Base-by-base conservation (phyloP, 1,140 invertebrate genomes). In the Apocrypta bakeri region DNA sequence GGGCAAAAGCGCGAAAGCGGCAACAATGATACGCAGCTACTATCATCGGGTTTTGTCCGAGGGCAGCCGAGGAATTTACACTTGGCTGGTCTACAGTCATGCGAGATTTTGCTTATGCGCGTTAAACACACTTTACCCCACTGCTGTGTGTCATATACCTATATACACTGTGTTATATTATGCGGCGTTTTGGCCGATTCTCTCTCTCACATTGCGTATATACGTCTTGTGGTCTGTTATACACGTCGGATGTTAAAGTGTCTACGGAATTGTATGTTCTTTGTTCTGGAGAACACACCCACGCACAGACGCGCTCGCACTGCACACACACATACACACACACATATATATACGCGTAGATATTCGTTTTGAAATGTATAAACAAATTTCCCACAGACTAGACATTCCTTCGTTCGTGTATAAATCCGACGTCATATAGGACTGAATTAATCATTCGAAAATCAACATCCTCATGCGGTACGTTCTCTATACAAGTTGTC, bases 31-130 rank as follows among this genome's bases (percentile, higher is more conserved):
- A 81, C 79, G 56, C 24, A 61, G 29, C 1, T 17, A 17, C 17
- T 48, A 73, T 73, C 66, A 4, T 25, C 17, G 2, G 11, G 75
- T 82, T 82, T 82, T 82, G 81, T 82, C 81, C 81, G 74, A 37
- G 81, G 31, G 74, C 81, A 27, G 37, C 81, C 64, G 71, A 29
- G 73, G 31, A 69, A 68, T 82, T 68, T 64, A 76, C 79, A 75
- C 56, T 81, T 27, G 69, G 63, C 71, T 74, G 79, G 4, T 21
- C 21, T 2, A 42, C 61, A 37, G 75, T 37, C 75, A 40, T 42
- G 75, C 75, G 42, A 77, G 63, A 66, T 66, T 77, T 77, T 75
- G 40, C 33, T 56, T 56, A 56, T 56, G 48, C 48, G 48, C 48
- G 48, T 56, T 56, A 21, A 56, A 25, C 71, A n/a, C 69, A n/a